phyloP scores from a whole-genome alignment of 2,113 vertebrate genomes.

The Hippocampus mohnikei region DNA sequence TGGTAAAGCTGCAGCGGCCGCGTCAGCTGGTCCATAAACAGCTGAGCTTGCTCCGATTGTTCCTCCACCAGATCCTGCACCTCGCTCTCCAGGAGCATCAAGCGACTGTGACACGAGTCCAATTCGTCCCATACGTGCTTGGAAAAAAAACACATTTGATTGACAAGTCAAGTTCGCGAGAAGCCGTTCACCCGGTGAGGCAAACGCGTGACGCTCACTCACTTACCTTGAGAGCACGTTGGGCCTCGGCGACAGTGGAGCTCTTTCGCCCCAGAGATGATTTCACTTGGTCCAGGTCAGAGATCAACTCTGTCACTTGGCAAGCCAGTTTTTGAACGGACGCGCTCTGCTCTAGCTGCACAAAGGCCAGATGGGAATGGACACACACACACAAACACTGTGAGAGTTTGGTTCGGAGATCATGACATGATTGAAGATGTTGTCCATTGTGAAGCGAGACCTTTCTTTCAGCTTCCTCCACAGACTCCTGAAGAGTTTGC shows the following conservation, averaged over 20 bases:
- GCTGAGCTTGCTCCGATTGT: constrained; percentile 78
- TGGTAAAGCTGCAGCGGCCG: constrained; percentile 85
- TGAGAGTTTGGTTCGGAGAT: not conserved
- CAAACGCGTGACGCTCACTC: constrained; percentile 4
- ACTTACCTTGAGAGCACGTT: constrained; percentile 82
- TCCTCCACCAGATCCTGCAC: constrained; percentile 87
- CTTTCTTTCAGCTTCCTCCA: constrained; percentile 80
- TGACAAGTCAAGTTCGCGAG: not conserved
- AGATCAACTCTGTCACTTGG: constrained; percentile 73
- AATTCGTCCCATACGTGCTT: constrained; percentile 89
- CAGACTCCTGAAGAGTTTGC: constrained; percentile 69
- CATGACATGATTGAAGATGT: not conserved
- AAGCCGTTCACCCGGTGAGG: not conserved
- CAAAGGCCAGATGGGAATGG: constrained; percentile 48
- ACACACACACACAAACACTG: not conserved
- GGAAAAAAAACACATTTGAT: not conserved
- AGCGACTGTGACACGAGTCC: constrained; percentile 83
- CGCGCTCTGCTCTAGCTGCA: constrained; percentile 66
- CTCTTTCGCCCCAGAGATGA: constrained; percentile 79
- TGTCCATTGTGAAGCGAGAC: constrained; percentile 57
- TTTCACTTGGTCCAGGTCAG: constrained; percentile 74
- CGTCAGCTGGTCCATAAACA: constrained; percentile 84
- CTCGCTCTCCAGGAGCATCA: constrained; percentile 85
- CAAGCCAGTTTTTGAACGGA: constrained; percentile 68
- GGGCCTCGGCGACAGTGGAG: constrained; percentile 76